Percentiles rank a stretch among this genome's conserved stretches.
These are phyloP conservation scores for Napeogenes sylphis DNA, from an alignment of 2,888 invertebrate species.

Conservation along the genomic window DNA sequence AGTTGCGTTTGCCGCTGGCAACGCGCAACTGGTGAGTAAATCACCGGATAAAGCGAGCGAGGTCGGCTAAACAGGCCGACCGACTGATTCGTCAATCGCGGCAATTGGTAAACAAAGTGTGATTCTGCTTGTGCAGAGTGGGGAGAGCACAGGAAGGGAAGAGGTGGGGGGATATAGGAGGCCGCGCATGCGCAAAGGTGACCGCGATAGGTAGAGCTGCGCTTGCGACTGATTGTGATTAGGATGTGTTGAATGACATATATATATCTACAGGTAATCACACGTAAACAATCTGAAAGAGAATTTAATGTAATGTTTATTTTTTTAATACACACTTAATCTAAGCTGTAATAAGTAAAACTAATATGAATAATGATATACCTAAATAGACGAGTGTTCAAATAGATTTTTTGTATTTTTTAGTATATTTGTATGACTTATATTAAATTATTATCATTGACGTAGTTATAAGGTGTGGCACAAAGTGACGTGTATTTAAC, in stretches of 20 bases:
- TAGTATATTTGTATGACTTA: neutral
- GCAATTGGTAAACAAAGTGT: constrained; percentile 74
- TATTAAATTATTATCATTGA: neutral
- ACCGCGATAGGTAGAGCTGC: constrained; percentile 81
- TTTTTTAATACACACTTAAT: constrained; percentile 5
- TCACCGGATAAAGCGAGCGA: constrained; percentile 87
- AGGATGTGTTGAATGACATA: constrained; percentile 7
- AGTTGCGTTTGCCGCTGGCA: constrained; percentile 68
- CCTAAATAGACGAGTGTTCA: too few species aligned
- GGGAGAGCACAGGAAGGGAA: constrained; percentile 76
- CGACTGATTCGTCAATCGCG: constrained; percentile 73
- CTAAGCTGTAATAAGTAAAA: constrained; percentile 2
- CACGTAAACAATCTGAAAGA: neutral
- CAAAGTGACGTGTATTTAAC: neutral
- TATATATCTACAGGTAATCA: constrained; percentile 10
- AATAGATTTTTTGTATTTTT: too few species aligned
- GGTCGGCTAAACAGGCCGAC: constrained; percentile 82
- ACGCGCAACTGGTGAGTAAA: constrained; percentile 64
- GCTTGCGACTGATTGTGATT: constrained; percentile 65
- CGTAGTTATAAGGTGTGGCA: constrained; percentile 1
- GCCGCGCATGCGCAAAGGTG: constrained; percentile 87
- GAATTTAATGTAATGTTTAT: constrained; percentile 5
- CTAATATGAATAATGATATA: constrained; percentile 1
- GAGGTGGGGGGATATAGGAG: constrained; percentile 85
- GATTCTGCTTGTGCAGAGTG: constrained; percentile 56